These are phyloP conservation scores for Apis mellifera DNA, from an alignment of 1,140 invertebrate genomes.

Conservation along the genomic window Amel_HAv3.1 CM009941.2:14871501-14872000, in stretches of 20 bases:
- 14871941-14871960: conserved; percentile 7
- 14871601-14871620: neutral
- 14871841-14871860: neutral
- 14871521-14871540: too few relatives aligned
- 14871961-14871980: neutral
- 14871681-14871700: neutral
- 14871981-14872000: neutral
- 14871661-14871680: neutral
- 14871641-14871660: neutral
- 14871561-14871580: neutral
- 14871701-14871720: neutral
- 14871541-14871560: too few relatives aligned
- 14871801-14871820: neutral
- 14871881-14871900: conserved; percentile 8
- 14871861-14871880: conserved; percentile 19
- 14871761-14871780: neutral
- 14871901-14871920: neutral
- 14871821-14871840: conserved; percentile 23
- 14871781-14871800: neutral
- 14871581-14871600: neutral
- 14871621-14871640: conserved; percentile 1
- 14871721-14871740: too few relatives aligned
- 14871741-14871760: neutral
- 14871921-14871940: neutral
- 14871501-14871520: too few relatives aligned